phyloP scores from a whole-genome alignment of 2,888 invertebrate genomes.

The Chesias legatella region DNA sequence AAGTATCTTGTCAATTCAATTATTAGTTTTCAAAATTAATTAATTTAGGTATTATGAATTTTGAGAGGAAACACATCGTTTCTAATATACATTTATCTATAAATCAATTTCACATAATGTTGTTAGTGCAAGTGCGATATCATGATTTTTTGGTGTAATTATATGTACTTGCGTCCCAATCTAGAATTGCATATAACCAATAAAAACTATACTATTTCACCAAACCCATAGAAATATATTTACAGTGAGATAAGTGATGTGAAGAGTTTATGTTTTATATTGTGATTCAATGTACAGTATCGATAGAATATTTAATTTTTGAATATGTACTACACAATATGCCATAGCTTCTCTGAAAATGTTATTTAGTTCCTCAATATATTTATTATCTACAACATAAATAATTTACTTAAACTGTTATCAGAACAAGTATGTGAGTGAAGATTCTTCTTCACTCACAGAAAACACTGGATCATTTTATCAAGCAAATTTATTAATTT shows the following conservation, averaged over 20 bases:
- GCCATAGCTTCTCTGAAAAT: slow-evolving; percentile 2
- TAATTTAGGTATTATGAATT: too few species aligned
- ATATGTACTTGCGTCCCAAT: slow-evolving; percentile 18
- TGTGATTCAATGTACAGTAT: slow-evolving; percentile 22
- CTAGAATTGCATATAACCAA: slow-evolving; percentile 1
- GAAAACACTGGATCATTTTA: too few species aligned
- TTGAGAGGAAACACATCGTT: too few species aligned
- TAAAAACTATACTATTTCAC: slow-evolving; percentile 1
- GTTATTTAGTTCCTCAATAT: too few species aligned
- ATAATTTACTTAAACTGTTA: too few species aligned
- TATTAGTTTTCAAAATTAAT: too few species aligned
- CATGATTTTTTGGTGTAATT: slow-evolving; percentile 33
- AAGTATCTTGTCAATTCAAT: too few species aligned
- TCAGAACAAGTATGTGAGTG: too few species aligned
- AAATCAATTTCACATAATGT: slow-evolving; percentile 6
- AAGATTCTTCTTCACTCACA: too few species aligned
- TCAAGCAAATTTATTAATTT: too few species aligned
- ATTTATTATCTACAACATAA: too few species aligned
- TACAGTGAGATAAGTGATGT: slow-evolving; percentile 16
- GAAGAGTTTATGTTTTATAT: slow-evolving; percentile 21
- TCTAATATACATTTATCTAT: background rate
- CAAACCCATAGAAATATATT: slow-evolving; percentile 19
- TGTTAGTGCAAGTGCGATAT: slow-evolving; percentile 47
- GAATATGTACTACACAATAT: slow-evolving; percentile 35
- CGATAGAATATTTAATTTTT: slow-evolving; percentile 12